Percentiles rank a stretch among this genome's conserved stretches.
These are phyloP conservation scores for Chiridota heheva DNA, from an alignment of 35 echinoderm and acorn worm species.

Conservation along the genomic window DNA sequence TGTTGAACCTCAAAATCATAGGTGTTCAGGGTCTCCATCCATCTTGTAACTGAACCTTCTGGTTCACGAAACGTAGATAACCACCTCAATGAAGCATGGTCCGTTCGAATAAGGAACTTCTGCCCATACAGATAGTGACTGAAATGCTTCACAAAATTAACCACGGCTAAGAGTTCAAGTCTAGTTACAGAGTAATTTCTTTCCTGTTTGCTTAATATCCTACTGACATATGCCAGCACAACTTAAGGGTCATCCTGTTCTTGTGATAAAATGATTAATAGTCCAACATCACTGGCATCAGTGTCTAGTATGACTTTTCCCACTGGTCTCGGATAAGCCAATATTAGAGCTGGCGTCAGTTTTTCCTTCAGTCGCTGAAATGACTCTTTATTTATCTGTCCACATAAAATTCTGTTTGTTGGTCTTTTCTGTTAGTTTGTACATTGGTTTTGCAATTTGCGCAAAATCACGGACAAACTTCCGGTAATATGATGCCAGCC, in stretches of 20 bases:
- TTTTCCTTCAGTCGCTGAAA: slow-evolving; percentile 1
- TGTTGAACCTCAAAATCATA: slow-evolving; percentile 33
- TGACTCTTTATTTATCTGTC: neutral
- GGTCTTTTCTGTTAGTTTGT: slow-evolving; percentile 21
- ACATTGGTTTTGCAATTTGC: neutral
- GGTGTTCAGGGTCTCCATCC: slow-evolving; percentile 14
- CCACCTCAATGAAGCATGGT: slow-evolving; percentile 46
- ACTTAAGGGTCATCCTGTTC: neutral
- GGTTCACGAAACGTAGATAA: slow-evolving; percentile 21
- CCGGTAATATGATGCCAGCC: slow-evolving; percentile 42
- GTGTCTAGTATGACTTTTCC: slow-evolving; percentile 32
- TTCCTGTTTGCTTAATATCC: slow-evolving; percentile 8
- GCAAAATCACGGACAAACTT: slow-evolving; percentile 31
- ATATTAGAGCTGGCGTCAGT: slow-evolving; percentile 10
- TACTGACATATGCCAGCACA: slow-evolving; percentile 29
- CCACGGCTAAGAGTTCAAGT: slow-evolving; percentile 41
- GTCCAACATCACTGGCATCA: slow-evolving; percentile 16
- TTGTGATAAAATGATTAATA: slow-evolving; percentile 32
- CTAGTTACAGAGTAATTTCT: slow-evolving; percentile 46
- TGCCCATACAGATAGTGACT: slow-evolving; percentile 47
- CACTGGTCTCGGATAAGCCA: neutral
- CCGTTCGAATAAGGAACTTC: slow-evolving; percentile 15
- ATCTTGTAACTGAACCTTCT: slow-evolving; percentile 14
- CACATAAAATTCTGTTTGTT: neutral
- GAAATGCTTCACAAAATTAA: slow-evolving; percentile 12